phyloP scores from a whole-genome alignment of 1,140 invertebrate genomes.

The Proctacanthus coquilletti region DNA sequence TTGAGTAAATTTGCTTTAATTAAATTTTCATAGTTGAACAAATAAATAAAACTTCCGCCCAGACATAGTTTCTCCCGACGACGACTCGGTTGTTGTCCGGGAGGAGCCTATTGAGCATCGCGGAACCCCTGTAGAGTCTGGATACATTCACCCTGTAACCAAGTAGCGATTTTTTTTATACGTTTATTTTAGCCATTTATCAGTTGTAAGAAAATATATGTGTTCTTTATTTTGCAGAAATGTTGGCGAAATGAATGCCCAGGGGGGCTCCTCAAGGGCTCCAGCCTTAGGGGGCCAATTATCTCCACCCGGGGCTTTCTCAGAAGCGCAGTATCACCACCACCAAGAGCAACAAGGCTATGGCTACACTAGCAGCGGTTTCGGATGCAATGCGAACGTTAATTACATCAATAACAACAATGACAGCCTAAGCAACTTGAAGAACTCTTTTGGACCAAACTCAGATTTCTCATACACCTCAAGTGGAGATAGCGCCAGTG shows the following conservation, averaged over 20 bases:
- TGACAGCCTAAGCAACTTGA: conserved; percentile 25
- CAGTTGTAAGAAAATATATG: too few relatives aligned
- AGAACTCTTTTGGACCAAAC: conserved; percentile 27
- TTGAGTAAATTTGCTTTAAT: too few relatives aligned
- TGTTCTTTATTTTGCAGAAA: conserved; percentile 20
- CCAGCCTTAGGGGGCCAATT: conserved; percentile 32
- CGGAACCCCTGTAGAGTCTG: too few relatives aligned
- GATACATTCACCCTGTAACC: too few relatives aligned
- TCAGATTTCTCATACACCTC: conserved; percentile 23
- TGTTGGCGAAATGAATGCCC: conserved; percentile 32
- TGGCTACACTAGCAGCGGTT: conserved; percentile 6
- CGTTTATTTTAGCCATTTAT: too few relatives aligned
- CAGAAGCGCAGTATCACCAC: conserved; percentile 12
- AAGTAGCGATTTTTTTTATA: too few relatives aligned
- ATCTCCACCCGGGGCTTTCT: conserved; percentile 25
- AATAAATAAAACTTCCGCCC: too few relatives aligned
- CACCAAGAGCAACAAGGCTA: conserved; percentile 17
- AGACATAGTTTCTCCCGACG: too few relatives aligned
- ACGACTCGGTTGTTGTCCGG: too few relatives aligned
- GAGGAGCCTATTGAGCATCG: too few relatives aligned
- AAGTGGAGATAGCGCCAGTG: background rate
- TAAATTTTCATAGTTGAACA: too few relatives aligned
- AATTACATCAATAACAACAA: conserved; percentile 13
- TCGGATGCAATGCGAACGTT: conserved; percentile 5
- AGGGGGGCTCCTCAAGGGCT: conserved; percentile 31